Percentiles rank a stretch among this genome's conserved stretches.
Conservation (phyloP, 2,797 vertebrate genomes). For the Gallinago nigripennis region DNA sequence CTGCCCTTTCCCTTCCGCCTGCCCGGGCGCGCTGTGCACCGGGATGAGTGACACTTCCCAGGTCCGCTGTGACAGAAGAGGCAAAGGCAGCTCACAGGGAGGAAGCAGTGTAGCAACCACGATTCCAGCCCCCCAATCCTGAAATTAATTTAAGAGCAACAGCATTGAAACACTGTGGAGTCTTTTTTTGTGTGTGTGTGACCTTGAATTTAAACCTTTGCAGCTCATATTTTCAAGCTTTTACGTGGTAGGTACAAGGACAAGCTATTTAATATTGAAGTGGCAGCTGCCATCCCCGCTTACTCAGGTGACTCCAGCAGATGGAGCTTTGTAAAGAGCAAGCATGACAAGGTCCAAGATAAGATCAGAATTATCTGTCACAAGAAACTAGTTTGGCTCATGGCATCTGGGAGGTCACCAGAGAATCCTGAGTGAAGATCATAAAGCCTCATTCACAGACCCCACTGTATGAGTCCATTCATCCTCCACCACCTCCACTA, state of each 20-base stretch:
- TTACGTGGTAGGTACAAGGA: background rate
- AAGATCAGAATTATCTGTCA: background rate
- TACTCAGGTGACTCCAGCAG: background rate
- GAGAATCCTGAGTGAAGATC: background rate
- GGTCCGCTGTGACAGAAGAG: background rate
- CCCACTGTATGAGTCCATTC: background rate
- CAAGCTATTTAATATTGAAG: background rate
- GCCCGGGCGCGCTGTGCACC: rapidly evolving
- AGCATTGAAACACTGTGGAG: background rate
- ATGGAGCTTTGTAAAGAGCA: background rate
- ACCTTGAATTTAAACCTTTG: background rate
- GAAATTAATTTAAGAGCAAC: background rate
- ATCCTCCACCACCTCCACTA: background rate
- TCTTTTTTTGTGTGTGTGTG: background rate
- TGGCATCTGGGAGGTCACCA: background rate
- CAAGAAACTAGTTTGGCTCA: background rate
- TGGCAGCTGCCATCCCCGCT: background rate
- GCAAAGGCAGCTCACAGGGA: background rate
- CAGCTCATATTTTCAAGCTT: background rate
- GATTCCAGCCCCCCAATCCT: background rate
- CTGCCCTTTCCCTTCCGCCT: slow-evolving; percentile 23
- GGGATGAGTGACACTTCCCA: background rate
- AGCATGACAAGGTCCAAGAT: background rate
- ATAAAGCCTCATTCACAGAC: background rate
- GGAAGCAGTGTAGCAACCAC: background rate